Conservation (phyloP, 1,140 invertebrate genomes). For the Scaptomyza hsui region DNA sequence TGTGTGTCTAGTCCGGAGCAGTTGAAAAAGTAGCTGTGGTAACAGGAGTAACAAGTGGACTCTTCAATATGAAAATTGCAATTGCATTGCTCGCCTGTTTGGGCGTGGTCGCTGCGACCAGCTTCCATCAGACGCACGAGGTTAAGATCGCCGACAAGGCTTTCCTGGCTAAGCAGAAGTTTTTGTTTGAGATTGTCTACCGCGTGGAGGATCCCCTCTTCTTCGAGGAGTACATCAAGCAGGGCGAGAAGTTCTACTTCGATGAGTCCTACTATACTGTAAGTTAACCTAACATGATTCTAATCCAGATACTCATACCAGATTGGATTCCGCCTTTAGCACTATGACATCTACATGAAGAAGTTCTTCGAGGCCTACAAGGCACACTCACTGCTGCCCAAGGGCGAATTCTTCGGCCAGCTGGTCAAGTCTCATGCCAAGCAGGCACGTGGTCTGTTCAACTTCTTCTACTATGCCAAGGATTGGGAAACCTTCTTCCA, state of each 20-base stretch:
- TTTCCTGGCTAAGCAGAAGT: constrained; percentile 66
- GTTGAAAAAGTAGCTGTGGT: constrained; percentile 38
- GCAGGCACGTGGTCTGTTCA: constrained; percentile 85
- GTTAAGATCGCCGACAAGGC: constrained; percentile 64
- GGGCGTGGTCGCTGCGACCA: constrained; percentile 67
- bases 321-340: constrained; percentile 10
- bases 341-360: constrained; percentile 67
- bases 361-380: constrained; percentile 73
- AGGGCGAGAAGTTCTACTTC: constrained; percentile 46
- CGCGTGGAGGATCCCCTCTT: constrained; percentile 66
- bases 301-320: no score
- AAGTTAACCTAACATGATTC: constrained; percentile 23
- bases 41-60: constrained; percentile 17
- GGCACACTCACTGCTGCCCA: constrained; percentile 59
- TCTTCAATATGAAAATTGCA: constrained; percentile 67
- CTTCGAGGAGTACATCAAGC: constrained; percentile 65
- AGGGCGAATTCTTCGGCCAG: constrained; percentile 79
- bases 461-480: constrained; percentile 87
- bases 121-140: constrained; percentile 55
- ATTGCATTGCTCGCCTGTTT: constrained; percentile 71
- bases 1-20: constrained; percentile 73
- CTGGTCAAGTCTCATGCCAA: constrained; percentile 82
- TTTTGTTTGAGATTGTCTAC: constrained; percentile 73
- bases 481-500: constrained; percentile 88
- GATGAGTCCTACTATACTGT: constrained; percentile 56